Percentiles rank a stretch among this genome's conserved stretches.
Evolutionary conservation across 2,797 vertebrate species (phyloP).

Genomic region (Oreonectes daqikongensis): DNA sequence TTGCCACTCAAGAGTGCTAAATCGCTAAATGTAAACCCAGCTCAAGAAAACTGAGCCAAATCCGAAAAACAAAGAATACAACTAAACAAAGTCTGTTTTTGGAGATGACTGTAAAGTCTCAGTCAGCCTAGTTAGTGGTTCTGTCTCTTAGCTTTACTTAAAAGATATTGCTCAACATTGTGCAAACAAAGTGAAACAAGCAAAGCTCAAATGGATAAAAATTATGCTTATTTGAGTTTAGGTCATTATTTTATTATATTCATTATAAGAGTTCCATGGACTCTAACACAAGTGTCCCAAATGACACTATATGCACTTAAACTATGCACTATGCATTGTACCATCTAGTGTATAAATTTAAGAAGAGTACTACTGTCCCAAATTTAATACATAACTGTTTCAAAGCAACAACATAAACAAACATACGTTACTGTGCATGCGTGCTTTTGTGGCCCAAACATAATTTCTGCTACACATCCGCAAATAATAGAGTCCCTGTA

Average conservation of each 20-base stretch:
- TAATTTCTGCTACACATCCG: too few species aligned
- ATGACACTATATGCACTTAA: too few species aligned
- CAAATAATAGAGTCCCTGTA: too few species aligned
- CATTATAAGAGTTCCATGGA: too few species aligned
- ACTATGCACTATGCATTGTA: too few species aligned
- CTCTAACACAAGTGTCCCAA: too few species aligned
- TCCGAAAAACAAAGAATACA: neutral
- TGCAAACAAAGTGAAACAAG: conserved; percentile 4
- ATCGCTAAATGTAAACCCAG: neutral
- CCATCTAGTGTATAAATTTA: too few species aligned
- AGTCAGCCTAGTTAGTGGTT: conserved; percentile 5
- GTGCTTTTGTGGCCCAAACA: too few species aligned
- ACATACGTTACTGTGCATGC: too few species aligned
- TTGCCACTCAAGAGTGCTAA: neutral
- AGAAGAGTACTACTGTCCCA: too few species aligned
- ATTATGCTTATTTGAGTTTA: neutral
- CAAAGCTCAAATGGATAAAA: neutral
- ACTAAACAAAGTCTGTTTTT: neutral
- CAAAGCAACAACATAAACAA: too few species aligned
- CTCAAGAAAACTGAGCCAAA: neutral
- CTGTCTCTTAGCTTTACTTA: neutral
- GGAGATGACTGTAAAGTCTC: neutral
- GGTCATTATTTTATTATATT: neutral
- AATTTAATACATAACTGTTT: too few species aligned
- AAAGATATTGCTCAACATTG: neutral